Percentiles rank a stretch among this genome's conserved stretches.
These are phyloP conservation scores for Sitobion miscanthi DNA, from an alignment of 1,140 invertebrate species.

Conservation along the genomic window DNA sequence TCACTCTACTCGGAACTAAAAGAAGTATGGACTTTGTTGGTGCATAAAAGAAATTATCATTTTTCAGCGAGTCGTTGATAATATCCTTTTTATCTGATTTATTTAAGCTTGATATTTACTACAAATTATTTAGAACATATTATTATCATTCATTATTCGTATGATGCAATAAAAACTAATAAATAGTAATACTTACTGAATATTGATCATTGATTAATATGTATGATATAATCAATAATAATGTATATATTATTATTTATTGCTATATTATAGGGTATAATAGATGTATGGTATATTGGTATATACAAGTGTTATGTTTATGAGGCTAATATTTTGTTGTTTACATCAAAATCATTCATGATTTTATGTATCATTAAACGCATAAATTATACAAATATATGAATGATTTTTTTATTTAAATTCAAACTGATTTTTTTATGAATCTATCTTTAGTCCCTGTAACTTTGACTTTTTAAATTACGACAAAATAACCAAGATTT, in stretches of 20 bases:
- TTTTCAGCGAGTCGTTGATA: background rate
- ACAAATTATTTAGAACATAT: background rate
- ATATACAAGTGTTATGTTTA: background rate
- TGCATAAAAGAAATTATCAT: background rate
- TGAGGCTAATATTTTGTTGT: background rate
- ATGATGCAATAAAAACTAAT: background rate
- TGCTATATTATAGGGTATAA: background rate
- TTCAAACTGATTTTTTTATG: background rate
- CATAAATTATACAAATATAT: background rate
- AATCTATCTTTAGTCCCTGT: background rate
- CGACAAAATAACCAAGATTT: background rate
- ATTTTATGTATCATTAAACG: background rate
- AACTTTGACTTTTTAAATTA: background rate
- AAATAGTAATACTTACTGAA: background rate
- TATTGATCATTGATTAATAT: background rate
- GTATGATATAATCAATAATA: background rate
- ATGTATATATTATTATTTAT: background rate
- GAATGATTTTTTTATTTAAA: background rate
- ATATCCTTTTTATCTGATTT: background rate
- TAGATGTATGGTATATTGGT: too few relatives aligned
- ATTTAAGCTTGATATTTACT: background rate
- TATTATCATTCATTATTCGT: background rate
- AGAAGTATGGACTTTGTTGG: background rate
- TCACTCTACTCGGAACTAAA: background rate
- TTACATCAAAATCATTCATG: background rate